phyloP scores from a whole-genome alignment of 2,888 invertebrate genomes.

The Sepiola atlantica region DNA sequence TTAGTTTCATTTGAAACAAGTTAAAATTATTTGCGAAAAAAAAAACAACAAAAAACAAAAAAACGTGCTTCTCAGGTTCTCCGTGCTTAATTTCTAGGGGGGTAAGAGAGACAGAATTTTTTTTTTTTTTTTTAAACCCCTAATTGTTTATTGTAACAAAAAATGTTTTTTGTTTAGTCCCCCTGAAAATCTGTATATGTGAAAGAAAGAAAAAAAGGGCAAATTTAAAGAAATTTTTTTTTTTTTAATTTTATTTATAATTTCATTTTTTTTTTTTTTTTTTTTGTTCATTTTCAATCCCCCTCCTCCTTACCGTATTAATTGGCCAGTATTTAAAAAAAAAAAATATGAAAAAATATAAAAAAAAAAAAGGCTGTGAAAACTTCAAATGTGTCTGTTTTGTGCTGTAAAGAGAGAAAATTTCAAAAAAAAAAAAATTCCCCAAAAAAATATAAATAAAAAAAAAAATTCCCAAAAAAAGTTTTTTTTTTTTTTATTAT shows the following conservation, averaged over 20 bases:
- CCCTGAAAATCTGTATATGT: background rate
- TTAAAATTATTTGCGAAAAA: background rate
- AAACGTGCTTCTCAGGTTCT: background rate
- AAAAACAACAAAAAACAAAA: too few relatives aligned
- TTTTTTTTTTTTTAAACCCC: background rate
- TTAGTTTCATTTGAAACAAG: background rate
- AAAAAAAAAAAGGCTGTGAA: background rate
- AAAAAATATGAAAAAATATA: background rate
- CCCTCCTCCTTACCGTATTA: background rate
- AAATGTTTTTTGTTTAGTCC: background rate
- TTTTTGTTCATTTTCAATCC: background rate
- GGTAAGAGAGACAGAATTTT: background rate
- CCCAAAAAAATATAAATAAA: background rate
- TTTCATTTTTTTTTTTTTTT: background rate
- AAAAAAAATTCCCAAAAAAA: background rate
- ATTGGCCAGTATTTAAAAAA: background rate
- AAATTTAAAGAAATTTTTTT: background rate
- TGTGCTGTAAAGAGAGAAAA: background rate
- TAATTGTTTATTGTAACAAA: too few relatives aligned
- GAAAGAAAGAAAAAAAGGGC: background rate
- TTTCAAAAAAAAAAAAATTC: background rate
- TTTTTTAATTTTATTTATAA: background rate
- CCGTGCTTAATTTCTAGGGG: background rate
- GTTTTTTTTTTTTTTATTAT: background rate
- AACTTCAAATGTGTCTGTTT: background rate